Base-by-base conservation (phyloP, 2,113 vertebrate genomes). In the Sigmodon hispidus region DNA sequence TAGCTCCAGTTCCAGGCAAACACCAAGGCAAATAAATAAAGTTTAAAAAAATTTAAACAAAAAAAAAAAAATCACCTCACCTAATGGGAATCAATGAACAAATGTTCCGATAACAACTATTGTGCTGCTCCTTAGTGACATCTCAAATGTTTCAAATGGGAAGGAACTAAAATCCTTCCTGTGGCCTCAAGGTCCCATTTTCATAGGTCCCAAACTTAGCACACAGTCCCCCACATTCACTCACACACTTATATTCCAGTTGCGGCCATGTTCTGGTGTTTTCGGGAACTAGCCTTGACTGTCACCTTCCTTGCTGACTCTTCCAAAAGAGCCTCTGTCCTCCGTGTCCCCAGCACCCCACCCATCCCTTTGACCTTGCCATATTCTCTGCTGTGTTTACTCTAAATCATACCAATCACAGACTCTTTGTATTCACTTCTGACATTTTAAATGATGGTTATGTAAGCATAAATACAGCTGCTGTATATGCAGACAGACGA, bases 351-450 rank as follows among this genome's bases (percentile, higher is more conserved):
- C 57, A 7, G 50, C 2, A 2, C 24, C 5, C 55, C 21, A 34
- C 24, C 40, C 21, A 12, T 52, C 24, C 55, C 86, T 65, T 65
- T 45, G 36, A 43, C 13, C 40, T 76, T 2, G 1, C 31, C 34
- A 13, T 59, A 21, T 13, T 34, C 43, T 67, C 91, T 48, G 29
- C 29, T 73, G 24, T 9, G 4, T 43, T 80, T 67, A 50, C 43
- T 73, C 77, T 34, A 88, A 93, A 59, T 52, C 2, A 5, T 24
- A 24, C 17, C 77, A 40, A 52, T 55, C 29, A 17, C 40, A 59
- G 40, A 91, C n/a, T n/a, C 2, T 76, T 76, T 69, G 69, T 93
- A 55, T 88, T 85, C 81, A 63, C 61, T 77, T 91, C 83, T 50
- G 16, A 65, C 52, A 76, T n/a, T 96, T 57, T 40, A 81, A 89